Base-by-base conservation (phyloP, 2,888 invertebrate species). In the Erpobdella octoculata region DNA sequence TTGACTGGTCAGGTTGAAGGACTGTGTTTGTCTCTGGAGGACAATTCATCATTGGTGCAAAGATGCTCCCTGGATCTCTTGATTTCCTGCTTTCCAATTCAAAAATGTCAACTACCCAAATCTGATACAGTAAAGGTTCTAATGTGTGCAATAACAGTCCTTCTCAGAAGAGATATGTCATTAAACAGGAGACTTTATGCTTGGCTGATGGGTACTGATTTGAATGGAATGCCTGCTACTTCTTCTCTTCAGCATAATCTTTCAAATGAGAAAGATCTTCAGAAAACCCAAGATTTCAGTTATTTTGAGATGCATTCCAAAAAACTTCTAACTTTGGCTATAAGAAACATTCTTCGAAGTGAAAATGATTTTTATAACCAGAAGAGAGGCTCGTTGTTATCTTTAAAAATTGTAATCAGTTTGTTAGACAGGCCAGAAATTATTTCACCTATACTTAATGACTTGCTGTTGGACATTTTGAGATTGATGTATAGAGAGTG, bases 351-450 rank as follows among this genome's bases (percentile, higher is more conserved):
- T 38, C 74, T 75, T 81, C 86, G 91, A 25, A 18, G 35, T 46
- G 69, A 69, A 38, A 33, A 33, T 33, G 28, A 31, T 41, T 12
- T 25, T 18, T 21, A n/a, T n/a, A 25, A 25, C 6, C 58, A 53
- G 3, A 28, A 37, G 8, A n/a, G 18, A 25, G 28, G n/a, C 9
- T 5, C 35, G 4, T 31, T 62, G 62, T 35, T 62, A 28, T 33
- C 53, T 12, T 58, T 69, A 33, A 72, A 70, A 76, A 87, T 93
- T 72, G 85, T 93, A 77, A 89, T 91, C 33, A 91, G 91, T 61
- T 84, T 93, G 64, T 85, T 93, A 73, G 93, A 93, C 81, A 91
- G 92, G 82, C 89, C 90, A 12, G 92, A 92, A 81, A 90, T 93
- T 72, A 91, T 92, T 8, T 79, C 81, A 15, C 79, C 79, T 36